Percentiles rank a stretch among this genome's conserved stretches.
Evolutionary conservation across 2,113 vertebrate genomes (phyloP).

Genomic region (Thunnus thynnus): DNA sequence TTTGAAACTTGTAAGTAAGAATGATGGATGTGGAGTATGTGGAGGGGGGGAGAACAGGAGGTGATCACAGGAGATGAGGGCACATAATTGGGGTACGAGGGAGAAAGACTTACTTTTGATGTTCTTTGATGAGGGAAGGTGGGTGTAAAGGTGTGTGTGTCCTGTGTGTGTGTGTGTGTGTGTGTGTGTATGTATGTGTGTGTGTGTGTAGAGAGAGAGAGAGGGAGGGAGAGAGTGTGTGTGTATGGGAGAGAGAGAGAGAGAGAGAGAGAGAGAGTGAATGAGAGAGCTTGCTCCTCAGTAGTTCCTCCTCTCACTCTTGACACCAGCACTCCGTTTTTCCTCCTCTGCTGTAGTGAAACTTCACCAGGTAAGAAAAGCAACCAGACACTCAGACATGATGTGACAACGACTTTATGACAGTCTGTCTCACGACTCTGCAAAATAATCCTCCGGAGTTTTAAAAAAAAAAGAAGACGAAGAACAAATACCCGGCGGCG

Average conservation of each 20-base stretch:
- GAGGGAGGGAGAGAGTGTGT: background rate
- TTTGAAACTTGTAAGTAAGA: constrained; percentile 14
- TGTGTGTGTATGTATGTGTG: constrained; percentile 12
- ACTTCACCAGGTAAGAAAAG: constrained; percentile 69
- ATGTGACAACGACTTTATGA: constrained; percentile 37
- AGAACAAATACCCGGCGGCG: constrained; percentile 41
- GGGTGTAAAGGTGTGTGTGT: constrained; percentile 19
- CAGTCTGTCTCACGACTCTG: constrained; percentile 2
- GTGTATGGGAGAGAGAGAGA: background rate
- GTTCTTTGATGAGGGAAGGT: constrained; percentile 13
- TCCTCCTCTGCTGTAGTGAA: constrained; percentile 37
- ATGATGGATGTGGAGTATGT: constrained; percentile 33
- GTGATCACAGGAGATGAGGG: constrained; percentile 14
- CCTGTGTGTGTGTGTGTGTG: background rate
- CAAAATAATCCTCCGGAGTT: background rate
- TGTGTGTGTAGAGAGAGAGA: background rate
- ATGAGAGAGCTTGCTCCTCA: constrained; percentile 43
- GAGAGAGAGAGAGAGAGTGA: background rate
- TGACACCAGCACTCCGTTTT: constrained; percentile 34
- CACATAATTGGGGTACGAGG: too few species aligned
- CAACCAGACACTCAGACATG: constrained; percentile 31
- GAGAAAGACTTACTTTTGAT: constrained; percentile 15
- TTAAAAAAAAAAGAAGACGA: background rate
- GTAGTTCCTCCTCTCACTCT: constrained; percentile 55
- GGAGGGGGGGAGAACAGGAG: background rate